Evolutionary conservation across 2,888 invertebrate species (phyloP).

Genomic region (Lamellibrachia columna): DNA sequence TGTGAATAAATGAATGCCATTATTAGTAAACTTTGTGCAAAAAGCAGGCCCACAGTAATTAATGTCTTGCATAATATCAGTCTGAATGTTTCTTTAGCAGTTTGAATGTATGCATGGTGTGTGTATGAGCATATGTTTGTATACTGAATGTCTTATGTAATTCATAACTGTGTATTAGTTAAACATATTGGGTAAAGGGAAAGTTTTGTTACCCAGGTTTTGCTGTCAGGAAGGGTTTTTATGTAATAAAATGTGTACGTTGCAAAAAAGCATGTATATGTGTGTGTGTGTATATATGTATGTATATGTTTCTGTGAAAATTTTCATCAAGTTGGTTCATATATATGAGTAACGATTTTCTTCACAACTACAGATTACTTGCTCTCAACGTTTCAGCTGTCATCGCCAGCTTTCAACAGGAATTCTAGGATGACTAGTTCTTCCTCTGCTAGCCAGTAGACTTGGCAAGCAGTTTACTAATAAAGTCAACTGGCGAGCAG

Average conservation of each 20-base stretch:
- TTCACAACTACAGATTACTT: too few relatives aligned
- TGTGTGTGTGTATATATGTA: too few relatives aligned
- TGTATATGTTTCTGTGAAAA: too few relatives aligned
- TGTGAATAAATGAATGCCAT: background rate
- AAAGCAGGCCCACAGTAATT: background rate
- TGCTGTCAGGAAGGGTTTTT: background rate
- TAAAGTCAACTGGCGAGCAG: too few relatives aligned
- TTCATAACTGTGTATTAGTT: background rate
- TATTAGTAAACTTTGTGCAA: background rate
- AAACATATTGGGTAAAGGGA: background rate
- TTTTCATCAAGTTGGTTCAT: too few relatives aligned
- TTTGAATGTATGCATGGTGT: background rate
- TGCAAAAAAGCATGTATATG: too few relatives aligned
- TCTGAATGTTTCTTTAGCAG: background rate
- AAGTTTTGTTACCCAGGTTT: background rate
- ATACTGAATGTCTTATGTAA: background rate
- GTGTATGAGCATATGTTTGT: background rate
- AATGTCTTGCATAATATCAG: background rate
- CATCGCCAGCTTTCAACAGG: too few relatives aligned
- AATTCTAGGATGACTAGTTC: too few relatives aligned
- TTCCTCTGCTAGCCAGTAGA: too few relatives aligned
- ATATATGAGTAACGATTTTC: too few relatives aligned
- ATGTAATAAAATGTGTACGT: background rate
- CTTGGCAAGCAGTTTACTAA: too few relatives aligned
- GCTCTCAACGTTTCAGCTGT: too few relatives aligned